Percentiles rank a stretch among this genome's conserved stretches.
Conservation (phyloP, 1,140 invertebrate genomes). For the Drosophila pseudoobscura region DNA sequence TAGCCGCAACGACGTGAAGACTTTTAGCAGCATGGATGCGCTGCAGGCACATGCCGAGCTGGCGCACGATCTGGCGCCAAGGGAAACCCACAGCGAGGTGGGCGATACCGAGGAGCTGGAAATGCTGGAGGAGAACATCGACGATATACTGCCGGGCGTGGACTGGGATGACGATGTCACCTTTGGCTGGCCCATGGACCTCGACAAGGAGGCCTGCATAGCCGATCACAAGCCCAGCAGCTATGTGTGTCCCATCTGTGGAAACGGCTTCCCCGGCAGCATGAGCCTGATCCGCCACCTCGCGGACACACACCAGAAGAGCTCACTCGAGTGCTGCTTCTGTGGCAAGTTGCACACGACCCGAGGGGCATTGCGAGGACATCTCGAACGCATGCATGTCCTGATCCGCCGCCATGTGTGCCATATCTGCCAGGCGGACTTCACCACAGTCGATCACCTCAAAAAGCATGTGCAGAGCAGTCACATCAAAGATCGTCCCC, state of each 20-base stretch:
- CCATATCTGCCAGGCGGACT: slow-evolving; percentile 44
- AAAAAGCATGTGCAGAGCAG: slow-evolving; percentile 51
- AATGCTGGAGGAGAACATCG: slow-evolving; percentile 72
- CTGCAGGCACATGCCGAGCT: slow-evolving; percentile 50
- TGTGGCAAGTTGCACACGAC: slow-evolving; percentile 49
- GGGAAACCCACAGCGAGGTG: slow-evolving; percentile 32
- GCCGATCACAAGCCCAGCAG: slow-evolving; percentile 48
- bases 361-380: slow-evolving; percentile 53
- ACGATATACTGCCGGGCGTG: slow-evolving; percentile 56
- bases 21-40: slow-evolving; percentile 46
- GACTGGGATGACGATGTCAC: slow-evolving; percentile 68
- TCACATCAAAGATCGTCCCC: slow-evolving; percentile 32
- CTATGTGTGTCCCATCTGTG: slow-evolving; percentile 68
- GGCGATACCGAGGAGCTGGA: slow-evolving; percentile 66
- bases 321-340: slow-evolving; percentile 53
- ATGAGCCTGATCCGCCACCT: slow-evolving; percentile 53
- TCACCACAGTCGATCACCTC: slow-evolving; percentile 63
- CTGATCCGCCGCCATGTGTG: slow-evolving; percentile 58
- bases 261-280: slow-evolving; percentile 61
- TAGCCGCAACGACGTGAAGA: slow-evolving; percentile 51
- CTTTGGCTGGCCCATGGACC: slow-evolving; percentile 62
- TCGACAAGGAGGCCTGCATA: slow-evolving; percentile 62
- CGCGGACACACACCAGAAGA: slow-evolving; percentile 36
- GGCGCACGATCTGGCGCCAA: slow-evolving; percentile 39
- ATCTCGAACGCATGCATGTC: slow-evolving; percentile 61